A percentile compares a stretch with the other conserved stretches of the same genome.
Conservation (phyloP, 2,113 vertebrate species). For the Pelecanoides urinatrix region DNA sequence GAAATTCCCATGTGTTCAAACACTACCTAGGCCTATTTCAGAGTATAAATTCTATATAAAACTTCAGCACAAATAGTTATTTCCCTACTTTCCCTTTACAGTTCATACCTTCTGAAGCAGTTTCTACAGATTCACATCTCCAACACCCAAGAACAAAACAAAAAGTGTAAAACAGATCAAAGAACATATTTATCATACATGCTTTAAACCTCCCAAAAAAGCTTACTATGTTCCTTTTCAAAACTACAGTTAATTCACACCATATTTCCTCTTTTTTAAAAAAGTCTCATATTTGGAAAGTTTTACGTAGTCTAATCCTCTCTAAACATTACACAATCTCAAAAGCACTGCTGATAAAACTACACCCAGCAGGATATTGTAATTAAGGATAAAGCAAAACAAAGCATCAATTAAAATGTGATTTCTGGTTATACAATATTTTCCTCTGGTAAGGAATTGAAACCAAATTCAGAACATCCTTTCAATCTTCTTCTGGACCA, state of each 20-base stretch:
- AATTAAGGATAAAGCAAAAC: constrained; percentile 21
- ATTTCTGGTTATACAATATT: neutral
- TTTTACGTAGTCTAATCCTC: neutral
- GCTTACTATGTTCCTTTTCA: neutral
- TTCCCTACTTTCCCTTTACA: neutral
- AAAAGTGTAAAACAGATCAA: neutral
- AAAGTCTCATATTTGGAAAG: neutral
- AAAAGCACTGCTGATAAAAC: constrained; percentile 23
- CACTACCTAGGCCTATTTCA: constrained; percentile 44
- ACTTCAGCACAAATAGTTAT: neutral
- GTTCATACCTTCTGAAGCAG: neutral
- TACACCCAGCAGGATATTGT: neutral
- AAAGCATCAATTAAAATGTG: neutral
- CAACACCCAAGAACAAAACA: neutral
- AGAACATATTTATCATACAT: neutral
- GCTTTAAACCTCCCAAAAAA: neutral
- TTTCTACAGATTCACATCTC: neutral
- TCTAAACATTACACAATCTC: constrained; percentile 32
- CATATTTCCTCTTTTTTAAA: neutral
- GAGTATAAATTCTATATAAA: neutral
- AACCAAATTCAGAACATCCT: neutral
- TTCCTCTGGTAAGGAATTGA: neutral
- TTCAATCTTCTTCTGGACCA: neutral
- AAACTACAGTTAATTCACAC: constrained; percentile 10
- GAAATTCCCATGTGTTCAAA: constrained; percentile 56